Percentiles rank a stretch among this genome's conserved stretches.
Conservation (phyloP, 2,113 vertebrate genomes). For the Callopanchax toddi region DNA sequence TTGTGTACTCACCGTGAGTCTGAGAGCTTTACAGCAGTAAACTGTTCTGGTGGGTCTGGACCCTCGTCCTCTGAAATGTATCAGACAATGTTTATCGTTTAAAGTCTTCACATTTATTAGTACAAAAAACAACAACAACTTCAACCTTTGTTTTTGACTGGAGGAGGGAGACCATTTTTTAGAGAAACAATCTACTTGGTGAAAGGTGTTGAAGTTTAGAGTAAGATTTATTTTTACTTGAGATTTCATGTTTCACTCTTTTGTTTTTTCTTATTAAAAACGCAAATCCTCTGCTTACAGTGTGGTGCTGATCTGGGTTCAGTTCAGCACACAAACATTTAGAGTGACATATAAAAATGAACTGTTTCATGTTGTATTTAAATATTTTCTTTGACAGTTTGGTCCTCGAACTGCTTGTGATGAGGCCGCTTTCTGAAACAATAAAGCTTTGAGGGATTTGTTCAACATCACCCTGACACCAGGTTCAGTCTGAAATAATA, state of each 20-base stretch:
- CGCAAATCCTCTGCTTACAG: slow-evolving; percentile 18
- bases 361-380: slow-evolving; percentile 25
- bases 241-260: slow-evolving; percentile 31
- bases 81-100: slow-evolving; percentile 16
- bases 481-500: slow-evolving; percentile 17
- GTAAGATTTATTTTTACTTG: not conserved
- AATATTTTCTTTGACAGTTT: slow-evolving; percentile 1
- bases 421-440: slow-evolving; percentile 13
- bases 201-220: not conserved
- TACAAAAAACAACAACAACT: no score
- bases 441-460: slow-evolving; percentile 11
- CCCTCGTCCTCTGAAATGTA: slow-evolving; percentile 87
- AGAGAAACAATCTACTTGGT: no score
- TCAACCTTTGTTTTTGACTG: no score
- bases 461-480: slow-evolving; percentile 4
- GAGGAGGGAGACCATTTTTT: no score
- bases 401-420: not conserved
- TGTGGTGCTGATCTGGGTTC: slow-evolving; percentile 6
- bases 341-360: not conserved
- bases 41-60: slow-evolving; percentile 94
- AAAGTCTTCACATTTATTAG: not conserved
- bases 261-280: slow-evolving; percentile 37
- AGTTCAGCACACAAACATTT: slow-evolving; percentile 3
- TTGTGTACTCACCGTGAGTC: slow-evolving; percentile 85
- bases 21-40: slow-evolving; percentile 94